Conservation (phyloP, 1,140 invertebrate species). For the Copidosoma floridanum region DNA sequence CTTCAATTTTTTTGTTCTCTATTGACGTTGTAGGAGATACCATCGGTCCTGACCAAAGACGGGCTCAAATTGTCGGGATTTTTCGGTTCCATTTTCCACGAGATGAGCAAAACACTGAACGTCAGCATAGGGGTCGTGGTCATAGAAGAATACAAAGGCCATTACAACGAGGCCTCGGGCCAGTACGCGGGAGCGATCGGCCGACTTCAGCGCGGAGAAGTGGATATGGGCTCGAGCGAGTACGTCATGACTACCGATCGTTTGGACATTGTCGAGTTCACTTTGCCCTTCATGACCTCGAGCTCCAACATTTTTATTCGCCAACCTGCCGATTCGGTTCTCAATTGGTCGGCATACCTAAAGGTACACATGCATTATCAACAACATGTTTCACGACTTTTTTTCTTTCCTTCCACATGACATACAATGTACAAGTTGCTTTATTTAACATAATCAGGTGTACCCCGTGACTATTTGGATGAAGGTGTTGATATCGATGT, state of each 20-base stretch:
- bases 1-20: too few relatives aligned
- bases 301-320: conserved; percentile 31
- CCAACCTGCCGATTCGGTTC: not conserved
- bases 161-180: not conserved
- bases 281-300: conserved; percentile 35
- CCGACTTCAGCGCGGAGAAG: conserved; percentile 20
- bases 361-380: too few relatives aligned
- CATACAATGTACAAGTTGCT: too few relatives aligned
- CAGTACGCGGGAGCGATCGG: conserved; percentile 39
- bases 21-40: too few relatives aligned
- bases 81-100: not conserved
- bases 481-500: too few relatives aligned
- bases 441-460: too few relatives aligned
- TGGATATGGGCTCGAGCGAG: conserved; percentile 35
- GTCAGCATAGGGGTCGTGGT: not conserved
- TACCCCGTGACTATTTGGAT: too few relatives aligned
- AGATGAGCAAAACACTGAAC: not conserved
- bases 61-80: not conserved
- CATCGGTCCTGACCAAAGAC: too few relatives aligned
- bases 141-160: not conserved
- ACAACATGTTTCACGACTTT: too few relatives aligned
- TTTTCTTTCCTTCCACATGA: too few relatives aligned
- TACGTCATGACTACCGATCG: conserved; percentile 35
- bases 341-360: conserved; percentile 36
- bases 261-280: conserved; percentile 35